Conservation (phyloP, 1,140 invertebrate genomes). For the Drosophila fuyamai region DNA sequence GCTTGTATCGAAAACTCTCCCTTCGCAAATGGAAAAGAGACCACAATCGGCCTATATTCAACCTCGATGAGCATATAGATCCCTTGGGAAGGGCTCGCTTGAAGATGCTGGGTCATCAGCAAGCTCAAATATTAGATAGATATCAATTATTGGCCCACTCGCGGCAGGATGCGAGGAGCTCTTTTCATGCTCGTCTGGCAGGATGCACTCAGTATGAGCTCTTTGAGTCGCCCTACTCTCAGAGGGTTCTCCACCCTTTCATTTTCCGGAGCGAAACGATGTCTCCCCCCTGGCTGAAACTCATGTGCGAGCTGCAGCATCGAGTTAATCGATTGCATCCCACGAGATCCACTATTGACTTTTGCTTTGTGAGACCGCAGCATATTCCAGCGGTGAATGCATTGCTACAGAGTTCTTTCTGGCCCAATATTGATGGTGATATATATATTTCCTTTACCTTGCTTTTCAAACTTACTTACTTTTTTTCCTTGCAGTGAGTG, state of each 20-base stretch:
- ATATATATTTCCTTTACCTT: constrained; percentile 15
- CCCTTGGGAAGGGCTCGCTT: constrained; percentile 28
- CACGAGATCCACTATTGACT: constrained; percentile 89
- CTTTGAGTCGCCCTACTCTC: constrained; percentile 80
- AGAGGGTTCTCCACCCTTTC: constrained; percentile 77
- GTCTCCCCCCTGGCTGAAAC: constrained; percentile 75
- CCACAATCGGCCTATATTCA: constrained; percentile 86
- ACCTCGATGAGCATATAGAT: constrained; percentile 85
- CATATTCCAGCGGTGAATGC: constrained; percentile 95
- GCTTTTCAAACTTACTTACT: not conserved
- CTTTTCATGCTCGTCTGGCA: constrained; percentile 67
- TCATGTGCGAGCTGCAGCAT: constrained; percentile 78
- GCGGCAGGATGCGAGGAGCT: constrained; percentile 40
- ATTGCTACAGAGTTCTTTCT: constrained; percentile 93
- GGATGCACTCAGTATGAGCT: constrained; percentile 71
- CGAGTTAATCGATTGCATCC: constrained; percentile 76
- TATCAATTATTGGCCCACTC: constrained; percentile 76
- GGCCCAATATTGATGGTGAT: constrained; percentile 96
- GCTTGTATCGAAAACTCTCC: constrained; percentile 87
- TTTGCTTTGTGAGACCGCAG: constrained; percentile 93
- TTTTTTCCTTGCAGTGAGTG: constrained; percentile 89
- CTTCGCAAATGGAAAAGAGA: constrained; percentile 88
- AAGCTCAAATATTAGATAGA: constrained; percentile 84
- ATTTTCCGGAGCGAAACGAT: constrained; percentile 72
- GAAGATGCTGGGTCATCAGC: constrained; percentile 49